Evolutionary conservation across 2,888 invertebrate genomes (phyloP).

Genomic region (Lissonota sp.): DNA sequence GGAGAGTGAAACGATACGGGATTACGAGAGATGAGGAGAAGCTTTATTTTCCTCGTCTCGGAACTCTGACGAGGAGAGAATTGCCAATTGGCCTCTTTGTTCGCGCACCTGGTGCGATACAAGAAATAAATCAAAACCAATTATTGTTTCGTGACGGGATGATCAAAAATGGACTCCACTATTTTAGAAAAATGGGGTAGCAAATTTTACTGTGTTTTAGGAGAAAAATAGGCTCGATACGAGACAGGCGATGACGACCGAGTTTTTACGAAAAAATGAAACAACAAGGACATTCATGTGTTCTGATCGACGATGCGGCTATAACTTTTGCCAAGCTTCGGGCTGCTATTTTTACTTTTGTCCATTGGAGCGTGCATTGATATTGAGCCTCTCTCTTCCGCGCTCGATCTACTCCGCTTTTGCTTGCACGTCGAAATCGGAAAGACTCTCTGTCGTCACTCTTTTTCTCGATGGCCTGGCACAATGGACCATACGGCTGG

Average conservation of each 20-base stretch:
- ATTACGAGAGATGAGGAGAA: conserved; percentile 39
- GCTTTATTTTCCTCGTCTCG: conserved; percentile 20
- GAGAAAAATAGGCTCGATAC: no score
- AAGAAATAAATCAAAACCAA: not conserved
- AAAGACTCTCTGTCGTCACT: conserved; percentile 48
- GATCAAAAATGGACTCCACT: no score
- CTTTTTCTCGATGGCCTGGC: conserved; percentile 30
- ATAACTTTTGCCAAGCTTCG: conserved; percentile 28
- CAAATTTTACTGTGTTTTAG: no score
- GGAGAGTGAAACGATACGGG: conserved; percentile 65
- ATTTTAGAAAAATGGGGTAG: no score
- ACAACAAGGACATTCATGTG: not conserved
- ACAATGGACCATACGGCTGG: conserved; percentile 31
- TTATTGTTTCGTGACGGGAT: no score
- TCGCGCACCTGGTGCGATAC: conserved; percentile 4
- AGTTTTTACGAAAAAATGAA: not conserved
- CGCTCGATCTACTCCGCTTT: conserved; percentile 32
- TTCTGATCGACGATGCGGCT: not conserved
- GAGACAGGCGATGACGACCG: not conserved
- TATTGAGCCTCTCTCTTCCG: conserved; percentile 27
- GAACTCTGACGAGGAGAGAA: conserved; percentile 47
- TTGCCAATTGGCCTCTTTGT: conserved; percentile 46
- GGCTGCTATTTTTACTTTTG: conserved; percentile 48
- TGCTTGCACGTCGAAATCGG: conserved; percentile 50
- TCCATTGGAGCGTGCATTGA: conserved; percentile 35